phyloP scores from a whole-genome alignment of 2,888 invertebrate genomes.

The Pinctada fucata region DNA sequence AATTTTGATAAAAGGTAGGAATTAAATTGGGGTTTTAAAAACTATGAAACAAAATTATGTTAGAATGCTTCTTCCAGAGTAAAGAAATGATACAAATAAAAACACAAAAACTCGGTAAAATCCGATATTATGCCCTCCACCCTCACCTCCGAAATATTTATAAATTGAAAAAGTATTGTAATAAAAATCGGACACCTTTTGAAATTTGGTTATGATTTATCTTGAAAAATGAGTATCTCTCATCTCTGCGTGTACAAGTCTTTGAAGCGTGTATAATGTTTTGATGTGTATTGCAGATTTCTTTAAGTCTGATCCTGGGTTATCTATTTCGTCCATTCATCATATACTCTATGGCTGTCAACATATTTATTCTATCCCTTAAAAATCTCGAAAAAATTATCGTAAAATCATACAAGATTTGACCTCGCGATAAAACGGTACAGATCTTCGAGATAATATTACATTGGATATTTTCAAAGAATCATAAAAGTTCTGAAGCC shows the following conservation, averaged over 20 bases:
- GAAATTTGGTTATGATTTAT: slow-evolving; percentile 22
- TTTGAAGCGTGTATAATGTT: slow-evolving; percentile 34
- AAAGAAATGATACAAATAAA: too few species aligned
- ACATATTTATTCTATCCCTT: not conserved
- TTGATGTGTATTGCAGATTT: slow-evolving; percentile 13
- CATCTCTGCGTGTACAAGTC: slow-evolving; percentile 31
- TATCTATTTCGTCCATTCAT: slow-evolving; percentile 28
- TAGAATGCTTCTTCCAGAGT: too few species aligned
- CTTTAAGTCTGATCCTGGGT: slow-evolving; percentile 17
- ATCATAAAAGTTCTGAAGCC: not conserved
- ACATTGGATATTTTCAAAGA: not conserved
- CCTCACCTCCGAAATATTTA: too few species aligned
- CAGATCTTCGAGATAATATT: not conserved
- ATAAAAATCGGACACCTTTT: not conserved
- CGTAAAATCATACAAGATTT: not conserved
- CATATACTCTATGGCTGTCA: not conserved
- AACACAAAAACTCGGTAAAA: too few species aligned
- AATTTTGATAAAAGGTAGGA: too few species aligned
- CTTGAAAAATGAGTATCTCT: slow-evolving; percentile 19
- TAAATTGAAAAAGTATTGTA: not conserved
- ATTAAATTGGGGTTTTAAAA: too few species aligned
- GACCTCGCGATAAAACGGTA: not conserved
- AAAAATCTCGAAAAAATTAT: not conserved
- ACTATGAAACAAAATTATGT: too few species aligned
- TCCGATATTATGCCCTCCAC: too few species aligned